These are phyloP conservation scores for Oegoconia quadripuncta DNA, from an alignment of 2,888 invertebrate genomes.

Conservation along the genomic window DNA sequence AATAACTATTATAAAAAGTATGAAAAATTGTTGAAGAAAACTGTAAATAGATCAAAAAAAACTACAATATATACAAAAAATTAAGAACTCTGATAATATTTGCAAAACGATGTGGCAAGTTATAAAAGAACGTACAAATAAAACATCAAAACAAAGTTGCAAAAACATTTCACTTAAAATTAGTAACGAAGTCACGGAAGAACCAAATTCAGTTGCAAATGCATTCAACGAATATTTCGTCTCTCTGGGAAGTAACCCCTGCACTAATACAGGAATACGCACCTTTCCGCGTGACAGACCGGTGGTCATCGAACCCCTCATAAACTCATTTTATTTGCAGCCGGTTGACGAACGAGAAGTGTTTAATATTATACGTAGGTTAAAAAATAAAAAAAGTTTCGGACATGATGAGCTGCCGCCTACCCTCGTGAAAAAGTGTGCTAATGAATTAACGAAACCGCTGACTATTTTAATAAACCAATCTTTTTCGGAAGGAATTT, in stretches of 20 bases:
- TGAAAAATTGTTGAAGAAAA: too few species aligned
- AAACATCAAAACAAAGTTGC: too few species aligned
- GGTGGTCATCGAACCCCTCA: neutral
- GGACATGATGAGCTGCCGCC: constrained; percentile 2
- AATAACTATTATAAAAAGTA: too few species aligned
- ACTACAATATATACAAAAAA: too few species aligned
- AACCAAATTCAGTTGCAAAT: neutral
- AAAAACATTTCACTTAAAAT: constrained; percentile 1
- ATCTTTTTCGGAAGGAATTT: too few species aligned
- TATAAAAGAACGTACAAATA: too few species aligned
- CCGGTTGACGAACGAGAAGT: constrained; percentile 2
- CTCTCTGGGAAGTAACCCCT: constrained; percentile 1
- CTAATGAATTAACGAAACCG: neutral
- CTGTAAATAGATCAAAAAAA: too few species aligned
- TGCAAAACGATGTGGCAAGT: too few species aligned
- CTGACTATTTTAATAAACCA: neutral
- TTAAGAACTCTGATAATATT: too few species aligned
- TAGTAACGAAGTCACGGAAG: neutral
- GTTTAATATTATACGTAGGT: neutral
- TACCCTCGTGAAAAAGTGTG: neutral
- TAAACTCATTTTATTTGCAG: constrained; percentile 4
- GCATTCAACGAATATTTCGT: neutral
- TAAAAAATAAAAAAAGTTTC: constrained; percentile 7
- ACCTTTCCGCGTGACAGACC: neutral
- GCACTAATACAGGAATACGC: neutral